These are phyloP conservation scores for Pseudocheirus occidentalis DNA, from an alignment of 2,797 vertebrate genomes.

Conservation along the genomic window DNA sequence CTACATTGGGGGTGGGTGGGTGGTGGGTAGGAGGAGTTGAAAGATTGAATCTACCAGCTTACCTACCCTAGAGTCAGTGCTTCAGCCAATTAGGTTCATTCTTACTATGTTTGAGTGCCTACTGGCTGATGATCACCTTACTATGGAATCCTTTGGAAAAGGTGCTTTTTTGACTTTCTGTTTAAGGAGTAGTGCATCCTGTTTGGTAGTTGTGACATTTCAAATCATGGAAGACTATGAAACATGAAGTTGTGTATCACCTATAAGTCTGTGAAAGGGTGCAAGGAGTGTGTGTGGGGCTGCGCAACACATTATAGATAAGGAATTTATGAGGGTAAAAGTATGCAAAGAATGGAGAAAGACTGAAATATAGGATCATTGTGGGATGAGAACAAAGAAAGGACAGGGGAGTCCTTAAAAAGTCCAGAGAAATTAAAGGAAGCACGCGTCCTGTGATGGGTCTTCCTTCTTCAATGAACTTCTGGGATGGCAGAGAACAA, in stretches of 20 bases:
- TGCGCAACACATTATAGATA: not conserved
- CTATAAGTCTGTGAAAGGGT: not conserved
- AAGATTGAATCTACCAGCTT: not conserved
- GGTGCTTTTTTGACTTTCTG: not conserved
- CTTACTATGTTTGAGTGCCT: not conserved
- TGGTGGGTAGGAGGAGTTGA: accelerated
- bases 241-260: not conserved
- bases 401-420: not conserved
- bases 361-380: not conserved
- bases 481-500: not conserved
- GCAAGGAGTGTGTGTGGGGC: not conserved
- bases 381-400: not conserved
- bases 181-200: not conserved
- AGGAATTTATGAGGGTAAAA: not conserved
- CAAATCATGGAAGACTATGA: not conserved
- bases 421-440: not conserved
- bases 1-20: not conserved
- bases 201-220: not conserved
- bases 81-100: not conserved
- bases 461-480: not conserved
- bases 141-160: not conserved
- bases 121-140: not conserved
- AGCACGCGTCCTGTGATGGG: not conserved
- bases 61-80: not conserved
- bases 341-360: not conserved